phyloP scores from a whole-genome alignment of 2,797 vertebrate genomes.

The Rhynchonycteris naso region DNA sequence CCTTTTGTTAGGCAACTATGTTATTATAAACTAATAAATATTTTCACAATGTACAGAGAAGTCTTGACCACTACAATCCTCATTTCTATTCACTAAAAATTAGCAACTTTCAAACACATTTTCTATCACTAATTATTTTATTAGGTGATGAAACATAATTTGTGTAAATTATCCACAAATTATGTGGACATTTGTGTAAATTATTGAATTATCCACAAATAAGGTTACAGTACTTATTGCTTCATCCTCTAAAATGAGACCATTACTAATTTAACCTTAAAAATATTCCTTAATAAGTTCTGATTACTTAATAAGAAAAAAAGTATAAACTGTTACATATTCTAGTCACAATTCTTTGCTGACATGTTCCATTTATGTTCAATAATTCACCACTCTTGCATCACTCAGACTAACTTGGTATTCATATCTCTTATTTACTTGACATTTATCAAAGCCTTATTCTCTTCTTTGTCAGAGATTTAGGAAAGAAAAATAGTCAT shows the following conservation, averaged over 20 bases:
- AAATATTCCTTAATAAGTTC: neutral
- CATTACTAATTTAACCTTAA: neutral
- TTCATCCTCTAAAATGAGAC: neutral
- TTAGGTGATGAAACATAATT: neutral
- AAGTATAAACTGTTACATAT: slow-evolving; percentile 8
- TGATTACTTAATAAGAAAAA: slow-evolving; percentile 18
- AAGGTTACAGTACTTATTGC: neutral
- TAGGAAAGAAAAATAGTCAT: slow-evolving; percentile 67
- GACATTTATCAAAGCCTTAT: slow-evolving; percentile 64
- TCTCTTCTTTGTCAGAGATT: slow-evolving; percentile 60
- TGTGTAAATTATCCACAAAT: neutral
- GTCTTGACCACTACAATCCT: neutral
- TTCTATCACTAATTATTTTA: neutral
- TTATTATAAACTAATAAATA: slow-evolving; percentile 10
- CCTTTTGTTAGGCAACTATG: neutral
- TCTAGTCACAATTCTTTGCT: slow-evolving; percentile 41
- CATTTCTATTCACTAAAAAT: neutral
- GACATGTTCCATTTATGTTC: slow-evolving; percentile 72
- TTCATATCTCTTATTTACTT: slow-evolving; percentile 58
- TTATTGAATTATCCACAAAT: too few species aligned
- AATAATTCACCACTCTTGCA: slow-evolving; percentile 68
- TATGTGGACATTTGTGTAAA: too few species aligned
- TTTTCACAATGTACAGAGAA: neutral
- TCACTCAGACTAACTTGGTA: slow-evolving; percentile 60
- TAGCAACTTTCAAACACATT: neutral